Conservation (phyloP, 2,113 vertebrate species). For the Pantherophis guttatus region DNA sequence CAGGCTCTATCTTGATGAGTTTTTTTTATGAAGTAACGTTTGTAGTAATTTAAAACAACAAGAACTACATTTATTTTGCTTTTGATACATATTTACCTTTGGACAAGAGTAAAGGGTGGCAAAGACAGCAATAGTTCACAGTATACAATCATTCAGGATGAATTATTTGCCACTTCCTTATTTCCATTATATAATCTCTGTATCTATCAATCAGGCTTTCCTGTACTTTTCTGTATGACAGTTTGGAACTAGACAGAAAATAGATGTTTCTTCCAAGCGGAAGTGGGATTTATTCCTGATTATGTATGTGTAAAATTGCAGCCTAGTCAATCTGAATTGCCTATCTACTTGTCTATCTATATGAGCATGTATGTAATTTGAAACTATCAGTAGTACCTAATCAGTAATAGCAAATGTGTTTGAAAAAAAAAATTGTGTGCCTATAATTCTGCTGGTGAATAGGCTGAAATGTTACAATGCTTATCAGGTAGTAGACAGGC, state of each 20-base stretch:
- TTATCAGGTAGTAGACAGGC: not conserved
- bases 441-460: not conserved
- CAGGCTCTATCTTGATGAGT: not conserved
- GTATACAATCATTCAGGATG: not conserved
- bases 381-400: not conserved
- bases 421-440: not conserved
- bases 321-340: not conserved
- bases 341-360: not conserved
- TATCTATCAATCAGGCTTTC: not conserved
- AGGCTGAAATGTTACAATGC: not conserved
- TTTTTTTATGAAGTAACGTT: not conserved
- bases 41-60: not conserved
- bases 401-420: not conserved
- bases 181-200: not conserved
- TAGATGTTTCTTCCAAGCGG: not conserved
- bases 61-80: not conserved
- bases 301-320: not conserved
- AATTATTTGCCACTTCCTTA: not conserved
- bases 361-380: not conserved
- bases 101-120: not conserved
- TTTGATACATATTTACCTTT: not conserved
- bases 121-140: not conserved
- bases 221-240: not conserved
- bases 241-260: not conserved
- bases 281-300: not conserved